Evolutionary conservation across 2,113 vertebrate genomes (phyloP), one percentile per base, ranked within the genome.

Genomic region (Channa argus): DNA sequence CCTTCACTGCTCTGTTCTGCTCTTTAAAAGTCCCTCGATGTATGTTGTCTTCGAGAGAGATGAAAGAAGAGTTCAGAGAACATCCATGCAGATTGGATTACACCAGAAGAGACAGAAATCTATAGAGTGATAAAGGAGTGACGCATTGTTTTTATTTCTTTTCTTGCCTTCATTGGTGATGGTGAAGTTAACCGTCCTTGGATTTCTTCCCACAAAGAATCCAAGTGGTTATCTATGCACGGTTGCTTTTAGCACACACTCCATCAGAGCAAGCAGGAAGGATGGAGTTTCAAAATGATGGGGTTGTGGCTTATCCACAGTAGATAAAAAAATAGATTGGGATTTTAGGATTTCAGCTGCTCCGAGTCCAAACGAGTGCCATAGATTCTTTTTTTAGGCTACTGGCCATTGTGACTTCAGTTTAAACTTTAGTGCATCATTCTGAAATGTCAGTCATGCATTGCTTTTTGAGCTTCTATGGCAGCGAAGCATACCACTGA

Each of bases 321-420:
- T 65, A 80, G 73, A 87, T 81, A 79, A 79, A 65, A 86, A 86
- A 87, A 84, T 83, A 78, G 63, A 79, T 43, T 69, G 66, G 79
- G 84, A 83, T 88, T 89, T 82, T 69, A 36, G 78, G 86, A 85
- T 80, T 89, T 80, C 60, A 46, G 56, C 44, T 5, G 71, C 69
- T 87, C 63, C 61, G 46, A 70, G 65, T 81, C 46, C 78, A 62
- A 62, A 41, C 55, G 71, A 59, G 64, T 80, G 63, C 76, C 69
- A 76, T 49, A 80, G 74, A 82, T 71, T 85, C 70, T 75, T 84
- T 86, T 24, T 86, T 84, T 77, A 82, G 78, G 66, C 73, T 54
- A 14, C 71, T 36, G 60, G 67, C 81, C 78, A 74, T 71, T 82
- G 85, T 65, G 69, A 58, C 81, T 74, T 67, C 61, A 56, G 49